Base-by-base conservation (phyloP, 2,888 invertebrate genomes). In the Meliscaeva auricollis region DNA sequence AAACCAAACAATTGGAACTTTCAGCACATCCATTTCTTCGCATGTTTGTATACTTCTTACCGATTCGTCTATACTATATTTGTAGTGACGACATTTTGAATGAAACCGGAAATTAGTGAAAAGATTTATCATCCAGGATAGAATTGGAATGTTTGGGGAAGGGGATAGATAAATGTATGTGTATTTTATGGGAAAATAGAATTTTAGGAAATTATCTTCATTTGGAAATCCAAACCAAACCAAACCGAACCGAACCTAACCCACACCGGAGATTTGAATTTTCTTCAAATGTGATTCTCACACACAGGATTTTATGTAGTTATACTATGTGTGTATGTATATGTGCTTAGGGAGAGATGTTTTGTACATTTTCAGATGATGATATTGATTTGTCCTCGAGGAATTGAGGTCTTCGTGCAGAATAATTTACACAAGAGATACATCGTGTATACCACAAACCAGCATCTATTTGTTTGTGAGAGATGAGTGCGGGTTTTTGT, bases 41-140 rank as follows among this genome's bases (percentile, higher is more conserved):
- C 5, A n/a, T 38, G 20, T 35, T 35, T 9, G 13, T 41, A 11
- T n/a, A 13, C 13, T 11, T 41, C 4, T n/a, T n/a, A n/a, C n/a
- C n/a, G n/a, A 13, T 41, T 2, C 3, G 8, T 46, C n/a, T n/a
- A 9, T 46, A 17, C 7, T 17, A 15, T 0, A 30, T 6, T 2
- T 20, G 32, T 6, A 48, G 76, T 60, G 54, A 44, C 41, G 68
- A 78, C 73, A 74, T 26, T 68, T 73, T 78, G 69, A 70, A 70
- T 74, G 52, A 52, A 38, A 58, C 83, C 83, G 83, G 83, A 84
- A 84, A 84, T 84, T 84, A 80, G 64, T 79, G 22, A 79, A 79
- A 70, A 54, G 54, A 84, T 80, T 75, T 75, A 84, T 80, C 78
- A 64, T 58, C n/a, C 20, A 50, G 46, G 22, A 64, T 68, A n/a